These are phyloP conservation scores for Leptoclinus maculatus DNA, from an alignment of 2,797 vertebrate genomes.

Conservation along the genomic window DNA sequence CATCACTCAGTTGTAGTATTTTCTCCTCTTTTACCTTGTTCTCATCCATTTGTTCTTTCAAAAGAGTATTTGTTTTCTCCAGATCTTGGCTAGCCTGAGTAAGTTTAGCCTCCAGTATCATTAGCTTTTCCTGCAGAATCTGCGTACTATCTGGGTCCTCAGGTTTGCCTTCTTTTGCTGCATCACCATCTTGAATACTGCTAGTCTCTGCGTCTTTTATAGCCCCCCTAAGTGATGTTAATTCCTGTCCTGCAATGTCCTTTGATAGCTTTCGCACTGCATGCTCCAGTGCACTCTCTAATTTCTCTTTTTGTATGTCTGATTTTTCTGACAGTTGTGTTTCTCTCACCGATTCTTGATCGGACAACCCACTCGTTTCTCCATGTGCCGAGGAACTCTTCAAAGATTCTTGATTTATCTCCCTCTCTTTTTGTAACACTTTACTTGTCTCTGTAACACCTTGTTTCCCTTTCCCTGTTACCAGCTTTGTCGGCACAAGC, in stretches of 20 bases:
- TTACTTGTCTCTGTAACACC: conserved; percentile 36
- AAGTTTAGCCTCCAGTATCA: conserved; percentile 86
- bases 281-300: conserved; percentile 53
- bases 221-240: conserved; percentile 41
- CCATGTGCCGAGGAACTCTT: conserved; percentile 31
- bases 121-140: conserved; percentile 85
- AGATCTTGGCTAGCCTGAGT: conserved; percentile 87
- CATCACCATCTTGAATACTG: conserved; percentile 36
- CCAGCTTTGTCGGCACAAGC: conserved; percentile 33
- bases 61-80: conserved; percentile 81
- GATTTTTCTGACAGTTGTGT: conserved; percentile 55
- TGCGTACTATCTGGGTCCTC: conserved; percentile 53
- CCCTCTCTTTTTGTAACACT: conserved; percentile 38
- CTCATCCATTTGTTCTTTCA: conserved; percentile 87
- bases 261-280: conserved; percentile 49
- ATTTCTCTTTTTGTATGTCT: conserved; percentile 60
- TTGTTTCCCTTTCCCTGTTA: conserved; percentile 40
- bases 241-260: conserved; percentile 53
- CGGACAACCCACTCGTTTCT: conserved; percentile 28
- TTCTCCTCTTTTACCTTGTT: conserved; percentile 87
- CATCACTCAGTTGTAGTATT: conserved; percentile 87
- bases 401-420: conserved; percentile 23
- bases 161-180: conserved; percentile 28
- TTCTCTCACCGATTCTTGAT: conserved; percentile 46
- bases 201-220: conserved; percentile 49